Evolutionary conservation across 2,888 invertebrate species (phyloP).

Genomic region (Caradrina clavipalpis): DNA sequence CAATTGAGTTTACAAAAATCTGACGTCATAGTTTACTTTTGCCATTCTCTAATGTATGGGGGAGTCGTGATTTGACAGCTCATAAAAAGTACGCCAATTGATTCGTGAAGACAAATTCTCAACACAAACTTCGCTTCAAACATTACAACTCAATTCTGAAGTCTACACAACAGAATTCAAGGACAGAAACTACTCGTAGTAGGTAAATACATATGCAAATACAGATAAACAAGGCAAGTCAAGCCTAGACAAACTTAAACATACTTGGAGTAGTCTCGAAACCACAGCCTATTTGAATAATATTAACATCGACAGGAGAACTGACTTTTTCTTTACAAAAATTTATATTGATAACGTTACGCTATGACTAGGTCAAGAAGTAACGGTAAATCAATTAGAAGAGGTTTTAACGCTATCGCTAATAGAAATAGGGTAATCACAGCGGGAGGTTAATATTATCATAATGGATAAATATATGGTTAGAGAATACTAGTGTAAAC

Average conservation of each 20-base stretch:
- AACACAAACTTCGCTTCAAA: neutral
- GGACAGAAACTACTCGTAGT: constrained; percentile 19
- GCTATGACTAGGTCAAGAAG: constrained; percentile 44
- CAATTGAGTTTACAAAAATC: no score
- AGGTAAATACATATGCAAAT: constrained; percentile 28
- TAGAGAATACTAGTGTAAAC: constrained; percentile 6
- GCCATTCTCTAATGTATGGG: no score
- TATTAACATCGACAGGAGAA: constrained; percentile 39
- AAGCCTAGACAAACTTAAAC: constrained; percentile 38
- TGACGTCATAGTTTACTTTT: no score
- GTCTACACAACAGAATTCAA: constrained; percentile 18
- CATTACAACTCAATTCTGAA: constrained; percentile 32
- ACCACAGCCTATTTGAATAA: constrained; percentile 52
- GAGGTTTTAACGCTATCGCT: constrained; percentile 21
- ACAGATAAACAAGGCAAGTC: constrained; percentile 14
- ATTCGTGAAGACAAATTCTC: no score
- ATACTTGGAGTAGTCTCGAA: constrained; percentile 31
- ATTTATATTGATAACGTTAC: constrained; percentile 29
- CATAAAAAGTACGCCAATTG: no score
- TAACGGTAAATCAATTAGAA: constrained; percentile 43
- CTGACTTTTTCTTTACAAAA: constrained; percentile 20
- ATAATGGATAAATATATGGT: neutral
- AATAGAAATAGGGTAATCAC: constrained; percentile 9
- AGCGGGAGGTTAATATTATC: neutral
- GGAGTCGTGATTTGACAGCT: no score